phyloP scores from a whole-genome alignment of 2,888 invertebrate genomes.

The Drosophila infuscata region DNA sequence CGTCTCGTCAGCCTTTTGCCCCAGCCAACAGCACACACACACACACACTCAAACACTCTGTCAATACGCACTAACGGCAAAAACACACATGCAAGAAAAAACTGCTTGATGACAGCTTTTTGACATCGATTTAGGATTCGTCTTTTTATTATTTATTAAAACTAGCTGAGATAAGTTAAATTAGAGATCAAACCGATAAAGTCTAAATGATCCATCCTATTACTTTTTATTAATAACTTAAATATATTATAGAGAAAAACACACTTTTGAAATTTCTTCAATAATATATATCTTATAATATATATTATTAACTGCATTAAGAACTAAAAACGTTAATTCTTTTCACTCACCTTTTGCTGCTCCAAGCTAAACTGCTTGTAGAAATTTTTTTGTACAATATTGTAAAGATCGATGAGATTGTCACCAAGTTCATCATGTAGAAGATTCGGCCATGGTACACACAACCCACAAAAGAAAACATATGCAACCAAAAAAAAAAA shows the following conservation, averaged over 20 bases:
- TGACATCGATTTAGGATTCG: not conserved
- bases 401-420: not conserved
- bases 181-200: no score
- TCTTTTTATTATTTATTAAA: not conserved
- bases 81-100: not conserved
- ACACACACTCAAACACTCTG: conserved; percentile 4
- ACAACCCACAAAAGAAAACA: conserved; percentile 1
- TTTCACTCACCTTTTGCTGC: not conserved
- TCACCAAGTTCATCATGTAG: not conserved
- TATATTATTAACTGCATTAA: not conserved
- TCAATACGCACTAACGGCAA: conserved; percentile 20
- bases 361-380: not conserved
- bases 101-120: not conserved
- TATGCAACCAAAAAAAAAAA: conserved; percentile 1
- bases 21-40: conserved; percentile 20
- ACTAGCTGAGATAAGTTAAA: no score
- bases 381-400: not conserved
- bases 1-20: conserved; percentile 53
- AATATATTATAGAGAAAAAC: no score
- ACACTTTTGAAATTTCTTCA: not conserved
- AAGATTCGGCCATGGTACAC: not conserved
- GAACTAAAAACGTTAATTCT: not conserved
- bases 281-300: no score
- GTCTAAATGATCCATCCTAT: no score
- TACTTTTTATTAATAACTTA: no score